Base-by-base conservation (phyloP, 2,888 invertebrate genomes). In the Acanthopleura granulata region DNA sequence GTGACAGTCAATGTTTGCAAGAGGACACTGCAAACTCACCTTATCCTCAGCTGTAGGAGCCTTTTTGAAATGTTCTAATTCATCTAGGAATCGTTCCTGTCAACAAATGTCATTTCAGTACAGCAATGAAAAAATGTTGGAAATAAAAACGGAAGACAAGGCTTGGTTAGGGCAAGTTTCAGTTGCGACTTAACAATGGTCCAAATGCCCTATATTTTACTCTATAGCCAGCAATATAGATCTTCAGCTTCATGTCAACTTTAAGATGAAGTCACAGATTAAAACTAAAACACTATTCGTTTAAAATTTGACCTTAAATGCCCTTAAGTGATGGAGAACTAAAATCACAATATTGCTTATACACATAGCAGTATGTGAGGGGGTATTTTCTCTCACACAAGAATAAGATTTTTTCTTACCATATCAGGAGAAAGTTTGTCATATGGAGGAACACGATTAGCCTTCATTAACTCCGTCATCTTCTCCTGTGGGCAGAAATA, bases 381-480 rank as follows among this genome's bases (percentile, higher is more conserved):
- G 40, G 40, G 9, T 9, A 40, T 40, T 40, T 3, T 9, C 9
- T 40, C 40, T 9, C 3, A 6, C 9, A 40, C 40, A 40, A 9
- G 40, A 40, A 9, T 40, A 9, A 6, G 40, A 40, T 40, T 40
- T 40, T 40, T 40, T 40, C 40, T 71, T 49, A 71, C 71, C 71
- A 71, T 49, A 49, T 71, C 71, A 16, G 71, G 50, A 49, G 71
- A 71, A 40, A 71, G 40, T 71, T 71, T 71, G 25, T 71, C 71
- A 25, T 71, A 71, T 3, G 71, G 71, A 14, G 71, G 71, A 18
- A 71, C 71, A 71, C 71, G 71, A 27, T 71, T 71, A 15, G 71
- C 71, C 22, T 49, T 71, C 71, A 71, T 71, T 14, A 71, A 71
- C 49, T 71, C 71, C 6, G 40, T 40, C 71, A 71, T 71, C 66